Conservation (phyloP, 2,113 vertebrate species). For the Paralichthys olivaceus region DNA sequence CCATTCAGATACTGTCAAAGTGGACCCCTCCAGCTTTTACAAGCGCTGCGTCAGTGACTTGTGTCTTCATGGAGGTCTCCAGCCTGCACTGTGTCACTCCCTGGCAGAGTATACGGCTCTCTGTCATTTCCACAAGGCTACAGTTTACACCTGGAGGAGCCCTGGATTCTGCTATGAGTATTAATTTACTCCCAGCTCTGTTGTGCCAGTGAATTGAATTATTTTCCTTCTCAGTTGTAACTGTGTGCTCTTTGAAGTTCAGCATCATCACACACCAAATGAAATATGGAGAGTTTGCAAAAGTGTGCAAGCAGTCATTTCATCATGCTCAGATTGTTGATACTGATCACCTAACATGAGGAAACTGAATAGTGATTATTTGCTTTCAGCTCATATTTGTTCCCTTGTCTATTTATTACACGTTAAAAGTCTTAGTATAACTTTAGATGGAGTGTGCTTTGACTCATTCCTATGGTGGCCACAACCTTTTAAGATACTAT, state of each 20-base stretch:
- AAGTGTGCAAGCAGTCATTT: conserved; percentile 45
- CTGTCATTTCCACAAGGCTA: conserved; percentile 55
- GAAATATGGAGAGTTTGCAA: conserved; percentile 55
- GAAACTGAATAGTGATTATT: conserved; percentile 23
- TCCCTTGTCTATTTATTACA: conserved; percentile 4
- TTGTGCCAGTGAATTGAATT: conserved; percentile 58
- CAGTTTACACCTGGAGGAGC: conserved; percentile 61
- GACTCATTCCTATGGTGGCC: conserved; percentile 42
- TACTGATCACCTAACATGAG: conserved; percentile 32
- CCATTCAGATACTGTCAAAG: conserved; percentile 72
- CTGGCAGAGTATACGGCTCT: conserved; percentile 57
- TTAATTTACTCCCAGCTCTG: conserved; percentile 53
- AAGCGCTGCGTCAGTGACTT: conserved; percentile 69
- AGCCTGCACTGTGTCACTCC: conserved; percentile 51
- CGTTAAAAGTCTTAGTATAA: background rate
- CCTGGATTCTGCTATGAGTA: conserved; percentile 61
- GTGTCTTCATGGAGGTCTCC: conserved; percentile 62
- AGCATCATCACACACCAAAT: conserved; percentile 66
- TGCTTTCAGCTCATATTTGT: conserved; percentile 41
- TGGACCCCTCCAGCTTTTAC: conserved; percentile 70
- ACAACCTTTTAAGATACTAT: conserved; percentile 31
- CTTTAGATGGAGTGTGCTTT: conserved; percentile 9
- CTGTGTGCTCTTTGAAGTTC: conserved; percentile 57
- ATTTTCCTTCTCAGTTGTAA: conserved; percentile 56
- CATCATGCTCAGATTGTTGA: conserved; percentile 50